Percentiles rank a stretch among this genome's conserved stretches.
phyloP scores from a whole-genome alignment of 2,797 vertebrate species.

The Gallinago nigripennis region DNA sequence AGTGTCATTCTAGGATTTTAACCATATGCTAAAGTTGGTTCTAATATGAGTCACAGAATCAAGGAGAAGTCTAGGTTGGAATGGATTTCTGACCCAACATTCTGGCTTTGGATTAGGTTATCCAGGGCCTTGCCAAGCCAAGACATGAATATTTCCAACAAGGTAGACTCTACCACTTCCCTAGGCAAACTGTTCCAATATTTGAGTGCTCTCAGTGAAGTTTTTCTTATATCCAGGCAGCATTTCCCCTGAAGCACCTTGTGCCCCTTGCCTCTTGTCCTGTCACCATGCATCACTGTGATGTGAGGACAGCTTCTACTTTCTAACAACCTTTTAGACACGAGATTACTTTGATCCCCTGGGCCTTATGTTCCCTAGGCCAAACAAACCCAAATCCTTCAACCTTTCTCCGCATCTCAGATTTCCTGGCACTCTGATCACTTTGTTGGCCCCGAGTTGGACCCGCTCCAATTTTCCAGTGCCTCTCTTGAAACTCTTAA shows the following conservation, averaged over 20 bases:
- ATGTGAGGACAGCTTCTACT: not conserved
- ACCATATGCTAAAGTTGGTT: not conserved
- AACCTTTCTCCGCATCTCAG: not conserved
- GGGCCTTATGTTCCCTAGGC: not conserved
- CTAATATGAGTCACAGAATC: not conserved
- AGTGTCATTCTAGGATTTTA: not conserved
- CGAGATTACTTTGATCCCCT: not conserved
- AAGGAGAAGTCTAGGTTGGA: not conserved
- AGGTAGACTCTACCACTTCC: not conserved
- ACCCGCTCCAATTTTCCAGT: accelerated
- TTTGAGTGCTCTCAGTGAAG: not conserved
- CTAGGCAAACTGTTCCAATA: not conserved
- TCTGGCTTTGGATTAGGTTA: not conserved
- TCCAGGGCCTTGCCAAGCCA: not conserved
- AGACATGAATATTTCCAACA: not conserved
- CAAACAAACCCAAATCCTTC: not conserved
- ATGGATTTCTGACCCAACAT: not conserved
- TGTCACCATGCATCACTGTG: not conserved
- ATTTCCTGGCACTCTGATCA: not conserved
- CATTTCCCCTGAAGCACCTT: not conserved
- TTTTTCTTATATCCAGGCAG: not conserved
- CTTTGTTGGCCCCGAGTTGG: not conserved
- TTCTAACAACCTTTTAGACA: not conserved
- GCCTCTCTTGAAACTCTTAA: not conserved
- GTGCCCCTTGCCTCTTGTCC: not conserved